Evolutionary conservation across 2,797 vertebrate species (phyloP).

Genomic region (Ptychadena robeensis): DNA sequence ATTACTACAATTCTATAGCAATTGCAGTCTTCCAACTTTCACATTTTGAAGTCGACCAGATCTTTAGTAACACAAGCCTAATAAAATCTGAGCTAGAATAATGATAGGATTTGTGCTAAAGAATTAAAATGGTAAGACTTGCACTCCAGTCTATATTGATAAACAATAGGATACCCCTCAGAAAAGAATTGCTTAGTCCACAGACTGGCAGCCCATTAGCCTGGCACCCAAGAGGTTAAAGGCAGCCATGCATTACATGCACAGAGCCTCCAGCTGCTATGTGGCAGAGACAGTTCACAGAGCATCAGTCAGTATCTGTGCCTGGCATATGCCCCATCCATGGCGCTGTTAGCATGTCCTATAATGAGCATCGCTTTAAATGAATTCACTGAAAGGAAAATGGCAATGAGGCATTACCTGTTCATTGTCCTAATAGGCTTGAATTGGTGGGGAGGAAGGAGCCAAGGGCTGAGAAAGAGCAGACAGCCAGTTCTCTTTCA

Average conservation of each 20-base stretch:
- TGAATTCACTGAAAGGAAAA: slow-evolving; percentile 22
- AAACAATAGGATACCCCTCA: neutral
- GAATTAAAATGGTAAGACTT: neutral
- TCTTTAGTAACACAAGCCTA: too few species aligned
- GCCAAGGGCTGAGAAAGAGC: slow-evolving; percentile 32
- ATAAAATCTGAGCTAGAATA: too few species aligned
- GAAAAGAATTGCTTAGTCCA: slow-evolving; percentile 11
- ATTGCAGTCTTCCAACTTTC: too few species aligned
- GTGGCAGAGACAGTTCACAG: slow-evolving; percentile 16
- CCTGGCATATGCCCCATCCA: slow-evolving; percentile 37
- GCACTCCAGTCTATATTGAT: slow-evolving; percentile 12
- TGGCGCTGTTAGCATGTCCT: neutral
- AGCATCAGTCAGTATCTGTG: slow-evolving; percentile 42
- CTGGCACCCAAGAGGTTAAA: slow-evolving; percentile 39
- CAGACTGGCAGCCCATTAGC: slow-evolving; percentile 22
- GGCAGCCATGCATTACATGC: slow-evolving; percentile 24
- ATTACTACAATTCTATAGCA: too few species aligned
- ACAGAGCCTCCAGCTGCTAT: slow-evolving; percentile 28
- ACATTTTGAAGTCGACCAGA: too few species aligned
- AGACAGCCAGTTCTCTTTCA: slow-evolving; percentile 40
- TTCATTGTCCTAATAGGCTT: neutral
- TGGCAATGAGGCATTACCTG: slow-evolving; percentile 39
- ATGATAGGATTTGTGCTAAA: too few species aligned
- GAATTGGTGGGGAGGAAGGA: slow-evolving; percentile 25
- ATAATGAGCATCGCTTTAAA: slow-evolving; percentile 15